Base-by-base conservation (phyloP, 2,113 vertebrate genomes). In the Stigmatopora argus region DNA sequence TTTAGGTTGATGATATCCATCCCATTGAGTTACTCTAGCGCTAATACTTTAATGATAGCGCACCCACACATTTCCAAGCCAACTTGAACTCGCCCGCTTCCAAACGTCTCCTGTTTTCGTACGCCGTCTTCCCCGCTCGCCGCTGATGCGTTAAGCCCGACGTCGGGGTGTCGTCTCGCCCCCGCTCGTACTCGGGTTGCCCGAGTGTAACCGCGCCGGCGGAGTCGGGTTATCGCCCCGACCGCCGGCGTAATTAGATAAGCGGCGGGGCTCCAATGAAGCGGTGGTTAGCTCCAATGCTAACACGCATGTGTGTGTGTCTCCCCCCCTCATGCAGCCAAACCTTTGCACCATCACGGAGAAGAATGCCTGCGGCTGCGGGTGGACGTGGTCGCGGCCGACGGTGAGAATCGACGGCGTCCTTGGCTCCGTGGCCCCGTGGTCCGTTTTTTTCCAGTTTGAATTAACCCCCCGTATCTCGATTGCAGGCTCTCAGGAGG, bases 301-400 rank as follows among this genome's bases (percentile, higher is more conserved):
- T 88, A 81, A 90, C 70, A 46, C 73, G 65, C 69, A n/a, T 76
- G 70, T 78, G 21, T 56, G 53, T 53, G 0, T 52, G 81, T 61
- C 35, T 4, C 66, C 38, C 73, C 79, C 79, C 26, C 55, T 18
- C 63, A 61, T 64, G 1, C 84, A 98, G 96, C 95, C 64, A 96
- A 96, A 76, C 93, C 94, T 38, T 91, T 95, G 63, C 91, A 95
- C 73, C 93, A 90, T 63, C 92, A 94, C 0, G 92, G 94, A 3
- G 83, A 93, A 41, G 86, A 80, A 5, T 98, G 96, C 78, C 87
- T 98, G 71, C 92, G 89, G 83, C 80, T 98, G 72, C 89, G 82
- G 69, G 94, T 98, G 85, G 88, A 83, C 0, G 93, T 98, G 0
- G 52, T 84, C 1, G 92, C 92, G n/a, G 92, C 87, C 75, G 90